These are phyloP conservation scores for Bolborhynchus lineola DNA, from an alignment of 2,113 vertebrate species.

Conservation along the genomic window DNA sequence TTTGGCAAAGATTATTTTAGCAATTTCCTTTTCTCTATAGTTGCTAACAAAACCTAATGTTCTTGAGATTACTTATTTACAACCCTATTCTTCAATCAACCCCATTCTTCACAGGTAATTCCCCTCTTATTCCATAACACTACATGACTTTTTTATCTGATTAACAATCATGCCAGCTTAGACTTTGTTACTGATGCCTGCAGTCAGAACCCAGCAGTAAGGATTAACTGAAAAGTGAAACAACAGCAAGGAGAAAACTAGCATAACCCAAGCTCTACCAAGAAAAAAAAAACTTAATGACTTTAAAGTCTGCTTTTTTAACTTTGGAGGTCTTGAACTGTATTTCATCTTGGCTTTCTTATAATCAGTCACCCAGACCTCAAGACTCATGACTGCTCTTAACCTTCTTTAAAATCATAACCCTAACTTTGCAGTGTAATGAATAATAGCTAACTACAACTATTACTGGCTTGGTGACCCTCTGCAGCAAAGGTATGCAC, in stretches of 20 bases:
- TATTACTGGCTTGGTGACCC: background rate
- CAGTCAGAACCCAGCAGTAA: background rate
- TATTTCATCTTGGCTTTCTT: background rate
- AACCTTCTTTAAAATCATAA: background rate
- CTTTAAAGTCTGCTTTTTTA: background rate
- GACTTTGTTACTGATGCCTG: background rate
- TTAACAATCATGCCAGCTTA: background rate
- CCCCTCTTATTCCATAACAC: background rate
- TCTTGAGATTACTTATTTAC: too few species aligned
- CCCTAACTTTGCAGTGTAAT: background rate
- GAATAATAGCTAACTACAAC: background rate
- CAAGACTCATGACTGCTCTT: background rate
- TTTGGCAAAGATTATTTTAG: too few species aligned
- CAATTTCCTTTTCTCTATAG: too few species aligned
- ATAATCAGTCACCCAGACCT: background rate
- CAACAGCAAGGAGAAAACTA: rapidly evolving
- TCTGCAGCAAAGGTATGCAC: background rate
- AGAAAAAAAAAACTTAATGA: background rate
- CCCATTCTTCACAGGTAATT: background rate
- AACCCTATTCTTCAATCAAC: too few species aligned
- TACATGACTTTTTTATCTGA: background rate
- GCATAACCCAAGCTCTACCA: background rate
- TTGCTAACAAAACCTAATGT: too few species aligned
- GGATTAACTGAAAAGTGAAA: background rate
- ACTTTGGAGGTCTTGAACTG: background rate